Evolutionary conservation across 1,140 invertebrate species (phyloP), one percentile per base, ranked within the genome.

Genomic region (Bradynema listronoti): DNA sequence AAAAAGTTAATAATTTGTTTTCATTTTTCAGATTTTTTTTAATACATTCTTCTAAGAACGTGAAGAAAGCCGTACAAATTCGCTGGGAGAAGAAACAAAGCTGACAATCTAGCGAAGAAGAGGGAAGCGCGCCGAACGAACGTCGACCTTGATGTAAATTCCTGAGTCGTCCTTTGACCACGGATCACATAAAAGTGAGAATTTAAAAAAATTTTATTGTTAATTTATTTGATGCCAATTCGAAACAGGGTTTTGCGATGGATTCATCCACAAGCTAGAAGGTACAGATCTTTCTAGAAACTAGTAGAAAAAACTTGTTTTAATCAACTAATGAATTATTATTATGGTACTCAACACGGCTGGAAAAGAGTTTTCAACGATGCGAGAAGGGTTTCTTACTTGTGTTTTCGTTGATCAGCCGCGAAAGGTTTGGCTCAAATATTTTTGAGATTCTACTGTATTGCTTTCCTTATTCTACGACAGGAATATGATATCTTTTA

Each of bases 341-440:
- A 59, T 54, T 73, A 53, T 51, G 75, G 88, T 97, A 77, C 80
- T 96, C 70, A 92, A 97, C 79, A 97, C 92, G 14, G 92, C 92
- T 33, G 92, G 92, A 0, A 92, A 96, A 80, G 92, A 96, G 80
- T 97, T 95, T 78, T 88, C 87, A 77, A 88, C 89, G 11, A 91
- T 91, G 89, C 81, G 89, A 63, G 91, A 90, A 97, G 83, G 93
- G 93, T 14, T 97, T 98, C 82, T 83, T 98, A 41, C 82, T 93
- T 60, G 90, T 91, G 81, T 97, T 91, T 81, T 88, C 90, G 0
- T 86, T 97, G 7, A 90, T 88, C 5, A 91, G 95, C 80, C 84
- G 87, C 74, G 86, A 88, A 77, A 90, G 87, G 68, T 88, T 58
- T 58, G 85, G 34, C 25, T 50, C 16, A 11, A 19, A 39, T 25